phyloP scores from a whole-genome alignment of 2,888 invertebrate genomes.

The Keiferia lycopersicella region DNA sequence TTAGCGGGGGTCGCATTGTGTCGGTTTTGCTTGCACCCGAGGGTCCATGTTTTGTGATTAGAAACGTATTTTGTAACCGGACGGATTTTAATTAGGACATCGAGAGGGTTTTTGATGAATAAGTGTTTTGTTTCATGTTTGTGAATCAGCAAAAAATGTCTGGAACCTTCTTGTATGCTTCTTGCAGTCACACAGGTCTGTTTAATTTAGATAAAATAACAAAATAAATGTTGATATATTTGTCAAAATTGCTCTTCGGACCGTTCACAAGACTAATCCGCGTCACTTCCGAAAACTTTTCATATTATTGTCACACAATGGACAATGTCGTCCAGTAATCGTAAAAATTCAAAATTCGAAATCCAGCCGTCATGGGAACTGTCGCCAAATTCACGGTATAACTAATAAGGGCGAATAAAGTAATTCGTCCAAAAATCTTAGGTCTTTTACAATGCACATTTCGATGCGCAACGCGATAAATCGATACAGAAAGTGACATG shows the following conservation, averaged over 20 bases:
- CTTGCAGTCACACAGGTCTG: too few relatives aligned
- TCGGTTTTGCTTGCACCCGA: neutral
- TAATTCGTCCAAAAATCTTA: slow-evolving; percentile 41
- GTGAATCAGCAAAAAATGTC: too few relatives aligned
- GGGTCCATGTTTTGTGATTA: slow-evolving; percentile 24
- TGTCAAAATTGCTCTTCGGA: slow-evolving; percentile 46
- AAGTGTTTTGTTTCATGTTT: too few relatives aligned
- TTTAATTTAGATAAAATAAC: too few relatives aligned
- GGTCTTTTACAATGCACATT: slow-evolving; percentile 48
- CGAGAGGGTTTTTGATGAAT: slow-evolving; percentile 4
- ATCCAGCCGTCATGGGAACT: slow-evolving; percentile 78
- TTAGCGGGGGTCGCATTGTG: slow-evolving; percentile 15
- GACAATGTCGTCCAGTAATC: slow-evolving; percentile 60
- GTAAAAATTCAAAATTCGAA: slow-evolving; percentile 59
- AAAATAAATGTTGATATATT: slow-evolving; percentile 16
- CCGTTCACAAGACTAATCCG: slow-evolving; percentile 69
- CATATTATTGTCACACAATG: slow-evolving; percentile 47
- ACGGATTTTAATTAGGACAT: slow-evolving; percentile 25
- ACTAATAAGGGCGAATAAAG: slow-evolving; percentile 64
- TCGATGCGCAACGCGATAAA: slow-evolving; percentile 66
- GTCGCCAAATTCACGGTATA: slow-evolving; percentile 68
- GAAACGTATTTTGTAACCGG: slow-evolving; percentile 33
- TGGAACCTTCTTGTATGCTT: too few relatives aligned
- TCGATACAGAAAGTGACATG: slow-evolving; percentile 75
- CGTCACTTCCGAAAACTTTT: slow-evolving; percentile 62